phyloP scores from a whole-genome alignment of 2,113 vertebrate species.

The Aegypius monachus region DNA sequence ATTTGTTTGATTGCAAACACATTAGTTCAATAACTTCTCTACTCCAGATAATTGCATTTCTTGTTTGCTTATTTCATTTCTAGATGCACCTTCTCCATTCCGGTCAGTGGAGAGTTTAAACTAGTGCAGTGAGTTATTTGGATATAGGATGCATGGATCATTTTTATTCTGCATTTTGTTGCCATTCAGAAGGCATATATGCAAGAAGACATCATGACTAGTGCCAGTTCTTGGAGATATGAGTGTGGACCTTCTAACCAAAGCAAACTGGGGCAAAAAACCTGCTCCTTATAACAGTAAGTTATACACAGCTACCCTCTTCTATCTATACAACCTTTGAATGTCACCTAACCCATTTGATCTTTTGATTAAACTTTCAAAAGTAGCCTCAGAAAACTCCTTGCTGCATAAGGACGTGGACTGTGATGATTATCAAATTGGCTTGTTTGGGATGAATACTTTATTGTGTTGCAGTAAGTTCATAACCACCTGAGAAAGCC shows the following conservation, averaged over 20 bases:
- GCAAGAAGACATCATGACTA: background rate
- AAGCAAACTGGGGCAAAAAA: background rate
- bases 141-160: background rate
- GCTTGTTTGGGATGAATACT: background rate
- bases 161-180: background rate
- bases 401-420: background rate
- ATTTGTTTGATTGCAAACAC: background rate
- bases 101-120: background rate
- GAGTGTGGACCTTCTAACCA: background rate
- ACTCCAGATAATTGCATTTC: background rate
- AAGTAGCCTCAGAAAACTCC: background rate
- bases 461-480: background rate
- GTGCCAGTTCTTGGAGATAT: background rate
- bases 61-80: background rate
- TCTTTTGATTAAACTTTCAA: background rate
- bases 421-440: background rate
- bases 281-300: background rate
- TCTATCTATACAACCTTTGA: background rate
- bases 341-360: background rate
- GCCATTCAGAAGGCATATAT: background rate
- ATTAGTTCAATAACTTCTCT: background rate
- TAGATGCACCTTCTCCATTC: background rate
- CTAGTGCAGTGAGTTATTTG: background rate
- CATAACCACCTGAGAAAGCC: background rate
- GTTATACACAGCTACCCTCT: background rate